phyloP scores from a whole-genome alignment of 2,113 vertebrate species.

The Heptranchias perlo region DNA sequence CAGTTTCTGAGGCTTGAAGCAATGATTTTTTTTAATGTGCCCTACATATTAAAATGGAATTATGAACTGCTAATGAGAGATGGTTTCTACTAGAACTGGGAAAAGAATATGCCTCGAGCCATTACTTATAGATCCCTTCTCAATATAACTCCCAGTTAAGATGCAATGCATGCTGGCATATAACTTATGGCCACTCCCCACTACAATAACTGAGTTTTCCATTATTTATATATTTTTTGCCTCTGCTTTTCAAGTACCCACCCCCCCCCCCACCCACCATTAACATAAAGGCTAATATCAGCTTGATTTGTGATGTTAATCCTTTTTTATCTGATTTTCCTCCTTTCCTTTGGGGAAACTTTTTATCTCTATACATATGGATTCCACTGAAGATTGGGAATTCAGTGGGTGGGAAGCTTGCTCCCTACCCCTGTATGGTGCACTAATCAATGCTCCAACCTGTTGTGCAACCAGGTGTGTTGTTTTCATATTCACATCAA shows the following conservation, averaged over 20 bases:
- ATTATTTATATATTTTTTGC: background rate
- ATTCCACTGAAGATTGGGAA: background rate
- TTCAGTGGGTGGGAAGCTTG: background rate
- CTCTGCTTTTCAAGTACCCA: background rate
- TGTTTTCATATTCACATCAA: background rate
- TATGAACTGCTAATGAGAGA: constrained; percentile 31
- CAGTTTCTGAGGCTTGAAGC: constrained; percentile 8
- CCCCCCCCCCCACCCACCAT: background rate
- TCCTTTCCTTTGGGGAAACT: background rate
- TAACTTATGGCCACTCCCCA: background rate
- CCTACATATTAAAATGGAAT: constrained; percentile 26
- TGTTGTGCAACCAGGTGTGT: background rate
- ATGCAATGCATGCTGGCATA: background rate
- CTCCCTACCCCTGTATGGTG: background rate
- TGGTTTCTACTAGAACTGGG: background rate
- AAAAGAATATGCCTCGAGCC: constrained; percentile 12
- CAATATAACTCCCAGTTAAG: background rate
- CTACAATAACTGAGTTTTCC: background rate
- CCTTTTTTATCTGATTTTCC: background rate
- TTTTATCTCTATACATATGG: background rate
- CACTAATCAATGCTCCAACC: background rate
- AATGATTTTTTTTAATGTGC: background rate
- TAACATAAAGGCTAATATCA: background rate
- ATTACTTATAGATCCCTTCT: constrained; percentile 18
- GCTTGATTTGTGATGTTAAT: background rate